Conservation (phyloP, 2,113 vertebrate genomes). For the Odocoileus hemionus region DNA sequence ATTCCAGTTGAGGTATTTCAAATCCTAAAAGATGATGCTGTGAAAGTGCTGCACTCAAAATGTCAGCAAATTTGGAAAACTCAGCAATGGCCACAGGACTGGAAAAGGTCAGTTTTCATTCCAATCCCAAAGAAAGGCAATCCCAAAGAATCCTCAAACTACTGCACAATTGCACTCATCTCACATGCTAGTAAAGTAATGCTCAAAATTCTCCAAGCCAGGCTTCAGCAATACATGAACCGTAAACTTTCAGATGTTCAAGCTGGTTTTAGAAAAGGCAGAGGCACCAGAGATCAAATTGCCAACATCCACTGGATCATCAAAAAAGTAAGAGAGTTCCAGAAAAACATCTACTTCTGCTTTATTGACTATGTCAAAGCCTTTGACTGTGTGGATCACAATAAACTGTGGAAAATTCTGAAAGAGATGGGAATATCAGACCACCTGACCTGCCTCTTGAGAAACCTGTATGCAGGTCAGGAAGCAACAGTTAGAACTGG, state of each 20-base stretch:
- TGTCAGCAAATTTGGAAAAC: neutral
- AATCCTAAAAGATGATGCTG: neutral
- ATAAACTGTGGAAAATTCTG: neutral
- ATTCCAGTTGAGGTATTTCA: neutral
- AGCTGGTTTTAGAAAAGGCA: neutral
- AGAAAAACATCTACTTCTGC: neutral
- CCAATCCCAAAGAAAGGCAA: neutral
- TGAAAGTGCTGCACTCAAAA: neutral
- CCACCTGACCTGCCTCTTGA: neutral
- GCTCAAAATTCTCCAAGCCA: neutral
- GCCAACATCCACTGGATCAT: accelerated
- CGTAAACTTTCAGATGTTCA: neutral
- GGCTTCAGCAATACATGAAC: neutral
- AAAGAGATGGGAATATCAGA: neutral
- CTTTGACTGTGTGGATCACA: neutral
- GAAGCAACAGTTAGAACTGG: neutral
- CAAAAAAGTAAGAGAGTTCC: neutral
- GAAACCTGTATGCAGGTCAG: neutral
- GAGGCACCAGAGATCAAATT: neutral
- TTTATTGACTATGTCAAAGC: neutral
- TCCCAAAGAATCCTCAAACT: neutral
- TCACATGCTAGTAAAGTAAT: accelerated
- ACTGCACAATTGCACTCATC: accelerated
- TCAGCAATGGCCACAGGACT: neutral
- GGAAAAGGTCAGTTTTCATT: neutral